phyloP scores from a whole-genome alignment of 2,888 invertebrate species.

The Lasioglossum malachurum region DNA sequence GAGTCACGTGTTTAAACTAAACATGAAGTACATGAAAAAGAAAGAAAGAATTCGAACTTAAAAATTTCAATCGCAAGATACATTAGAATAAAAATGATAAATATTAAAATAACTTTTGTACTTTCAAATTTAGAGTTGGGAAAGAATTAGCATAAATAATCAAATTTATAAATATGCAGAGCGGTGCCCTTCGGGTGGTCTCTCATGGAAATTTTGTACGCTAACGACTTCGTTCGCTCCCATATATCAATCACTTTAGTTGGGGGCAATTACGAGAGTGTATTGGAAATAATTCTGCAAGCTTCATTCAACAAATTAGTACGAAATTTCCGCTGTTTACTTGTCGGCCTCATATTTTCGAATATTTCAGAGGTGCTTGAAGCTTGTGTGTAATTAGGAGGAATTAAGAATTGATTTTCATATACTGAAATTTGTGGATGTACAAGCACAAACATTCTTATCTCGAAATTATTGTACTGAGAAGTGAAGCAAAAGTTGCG shows the following conservation, averaged over 20 bases:
- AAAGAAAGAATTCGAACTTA: background rate
- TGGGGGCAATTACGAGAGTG: slow-evolving; percentile 19
- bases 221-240: slow-evolving; percentile 15
- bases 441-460: background rate
- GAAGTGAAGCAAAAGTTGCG: background rate
- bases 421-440: background rate
- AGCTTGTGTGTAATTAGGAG: too few relatives aligned
- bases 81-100: slow-evolving; percentile 5
- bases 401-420: background rate
- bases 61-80: background rate
- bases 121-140: background rate
- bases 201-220: slow-evolving; percentile 11
- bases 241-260: slow-evolving; percentile 30
- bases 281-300: slow-evolving; percentile 21
- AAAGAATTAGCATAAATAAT: slow-evolving; percentile 15
- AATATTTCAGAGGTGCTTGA: background rate
- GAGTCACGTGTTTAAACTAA: background rate
- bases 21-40: background rate
- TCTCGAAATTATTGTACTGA: background rate
- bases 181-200: background rate
- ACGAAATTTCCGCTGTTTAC: slow-evolving; percentile 24
- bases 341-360: background rate
- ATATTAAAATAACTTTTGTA: background rate
- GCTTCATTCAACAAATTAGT: slow-evolving; percentile 4
- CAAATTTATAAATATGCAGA: slow-evolving; percentile 28